Base-by-base conservation (phyloP, 2,888 invertebrate species). In the Dolichopus griseipennis region DNA sequence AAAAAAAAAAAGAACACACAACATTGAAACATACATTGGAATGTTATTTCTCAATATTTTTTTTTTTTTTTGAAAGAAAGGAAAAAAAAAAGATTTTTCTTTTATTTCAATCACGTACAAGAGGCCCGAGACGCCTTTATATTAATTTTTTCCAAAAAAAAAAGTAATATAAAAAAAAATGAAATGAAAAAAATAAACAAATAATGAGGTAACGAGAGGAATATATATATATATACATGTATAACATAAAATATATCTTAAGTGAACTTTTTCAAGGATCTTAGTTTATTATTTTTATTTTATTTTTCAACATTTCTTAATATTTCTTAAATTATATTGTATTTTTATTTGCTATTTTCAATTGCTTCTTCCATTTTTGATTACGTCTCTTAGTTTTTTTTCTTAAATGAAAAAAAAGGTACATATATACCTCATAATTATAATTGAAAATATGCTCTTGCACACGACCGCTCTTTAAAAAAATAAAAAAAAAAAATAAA, bases 91-190 rank as follows among this genome's bases (percentile, higher is more conserved):
- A 18, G 18, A 52, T 15, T 52, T 52, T 52, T 52, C 52, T 52
- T 52, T 52, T 52, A 52, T 52, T 52, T 52, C 52, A 52, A 52
- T 52, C 52, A 52, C 52, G 52, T 52, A 52, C 52, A 15, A n/a
- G 15, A 52, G 27, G 18, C 52, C 52, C 18, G 52, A 52, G 52
- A 52, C 52, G 52, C n/a, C n/a, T 52, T 52, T 18, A 52, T 52
- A n/a, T 52, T 52, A 52, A 52, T 52, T 52, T 52, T 43, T 52
- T 37, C 4, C 37, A 15, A 52, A 52, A 15, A n/a, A 15, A 41
- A 41, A 41, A 41, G 15, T 43, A 52, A 52, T 2, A 52, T 1
- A 18, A 52, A 52, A 9, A 43, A 43, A 9, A 43, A 52, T 52
- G 2, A 52, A 12, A 52, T 52, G 4, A 2, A 52, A 52, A 52